phyloP scores from a whole-genome alignment of 2,113 vertebrate species.

The Colius striatus region DNA sequence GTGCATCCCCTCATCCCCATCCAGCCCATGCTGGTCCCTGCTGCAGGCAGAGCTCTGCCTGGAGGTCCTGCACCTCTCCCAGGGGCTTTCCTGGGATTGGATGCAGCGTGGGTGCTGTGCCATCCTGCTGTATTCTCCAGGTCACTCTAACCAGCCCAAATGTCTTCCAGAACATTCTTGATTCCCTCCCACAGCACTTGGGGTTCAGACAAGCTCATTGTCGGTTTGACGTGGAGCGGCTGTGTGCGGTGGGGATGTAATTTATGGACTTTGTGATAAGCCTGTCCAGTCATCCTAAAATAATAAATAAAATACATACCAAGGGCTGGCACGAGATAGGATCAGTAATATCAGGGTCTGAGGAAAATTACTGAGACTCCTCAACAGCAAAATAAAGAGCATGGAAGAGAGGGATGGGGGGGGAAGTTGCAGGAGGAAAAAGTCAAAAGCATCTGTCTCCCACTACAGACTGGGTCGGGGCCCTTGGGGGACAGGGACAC shows the following conservation, averaged over 20 bases:
- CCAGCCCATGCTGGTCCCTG: background rate
- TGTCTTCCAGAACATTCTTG: background rate
- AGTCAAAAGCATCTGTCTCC: background rate
- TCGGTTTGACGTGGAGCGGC: background rate
- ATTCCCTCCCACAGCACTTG: rapidly evolving
- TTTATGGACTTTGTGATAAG: conserved; percentile 31
- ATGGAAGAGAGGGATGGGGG: background rate
- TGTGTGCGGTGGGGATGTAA: background rate
- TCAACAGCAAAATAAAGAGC: background rate
- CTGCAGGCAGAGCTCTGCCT: background rate
- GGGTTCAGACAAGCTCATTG: background rate
- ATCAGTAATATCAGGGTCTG: conserved; percentile 26
- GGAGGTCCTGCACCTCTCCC: rapidly evolving
- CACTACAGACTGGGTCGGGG: rapidly evolving
- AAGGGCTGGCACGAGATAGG: background rate
- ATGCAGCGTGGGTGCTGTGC: background rate
- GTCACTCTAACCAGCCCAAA: rapidly evolving
- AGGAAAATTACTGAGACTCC: background rate
- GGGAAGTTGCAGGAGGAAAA: background rate
- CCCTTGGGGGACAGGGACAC: background rate
- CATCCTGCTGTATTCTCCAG: rapidly evolving
- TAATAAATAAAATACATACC: conserved; percentile 28
- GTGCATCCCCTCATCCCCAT: background rate
- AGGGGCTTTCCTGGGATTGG: background rate
- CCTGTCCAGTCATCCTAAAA: conserved; percentile 47